Conservation (phyloP, 2,888 invertebrate genomes). For the Eulithis testata region DNA sequence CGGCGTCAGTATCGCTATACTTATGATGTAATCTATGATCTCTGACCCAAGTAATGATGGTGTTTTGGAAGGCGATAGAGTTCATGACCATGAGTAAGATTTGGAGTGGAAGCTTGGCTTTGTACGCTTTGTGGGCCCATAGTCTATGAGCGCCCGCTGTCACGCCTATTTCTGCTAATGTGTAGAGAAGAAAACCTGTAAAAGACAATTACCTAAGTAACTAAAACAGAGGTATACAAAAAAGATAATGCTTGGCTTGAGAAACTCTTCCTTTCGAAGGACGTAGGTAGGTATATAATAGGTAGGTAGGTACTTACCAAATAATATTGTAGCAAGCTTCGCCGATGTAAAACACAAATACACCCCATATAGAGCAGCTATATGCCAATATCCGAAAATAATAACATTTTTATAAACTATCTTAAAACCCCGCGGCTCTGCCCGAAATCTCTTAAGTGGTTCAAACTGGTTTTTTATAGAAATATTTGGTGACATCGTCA, state of each 20-base stretch:
- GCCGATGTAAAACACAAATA: slow-evolving; percentile 55
- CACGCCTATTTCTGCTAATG: slow-evolving; percentile 51
- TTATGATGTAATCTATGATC: slow-evolving; percentile 90
- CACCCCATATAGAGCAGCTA: slow-evolving; percentile 54
- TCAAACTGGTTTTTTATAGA: slow-evolving; percentile 28
- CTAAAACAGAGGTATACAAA: no score
- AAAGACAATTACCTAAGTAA: neutral
- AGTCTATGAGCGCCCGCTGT: slow-evolving; percentile 60
- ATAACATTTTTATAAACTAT: slow-evolving; percentile 53
- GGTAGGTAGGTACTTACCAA: slow-evolving; percentile 47
- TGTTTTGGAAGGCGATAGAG: slow-evolving; percentile 72
- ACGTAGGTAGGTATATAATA: slow-evolving; percentile 17
- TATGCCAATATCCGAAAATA: slow-evolving; percentile 52
- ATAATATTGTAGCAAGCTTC: slow-evolving; percentile 51
- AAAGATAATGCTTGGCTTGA: no score
- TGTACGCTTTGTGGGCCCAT: slow-evolving; percentile 58
- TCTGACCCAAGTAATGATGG: slow-evolving; percentile 84
- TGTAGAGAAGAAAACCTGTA: slow-evolving; percentile 45
- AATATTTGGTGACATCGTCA: slow-evolving; percentile 12
- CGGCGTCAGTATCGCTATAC: slow-evolving; percentile 72
- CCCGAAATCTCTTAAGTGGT: slow-evolving; percentile 34
- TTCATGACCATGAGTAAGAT: slow-evolving; percentile 57
- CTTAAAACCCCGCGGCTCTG: slow-evolving; percentile 46
- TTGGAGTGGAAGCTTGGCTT: slow-evolving; percentile 57
- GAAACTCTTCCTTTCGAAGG: no score